Evolutionary conservation across 2,113 vertebrate genomes (phyloP), one percentile per base, ranked within the genome.

Genomic region (Sander vitreus): DNA sequence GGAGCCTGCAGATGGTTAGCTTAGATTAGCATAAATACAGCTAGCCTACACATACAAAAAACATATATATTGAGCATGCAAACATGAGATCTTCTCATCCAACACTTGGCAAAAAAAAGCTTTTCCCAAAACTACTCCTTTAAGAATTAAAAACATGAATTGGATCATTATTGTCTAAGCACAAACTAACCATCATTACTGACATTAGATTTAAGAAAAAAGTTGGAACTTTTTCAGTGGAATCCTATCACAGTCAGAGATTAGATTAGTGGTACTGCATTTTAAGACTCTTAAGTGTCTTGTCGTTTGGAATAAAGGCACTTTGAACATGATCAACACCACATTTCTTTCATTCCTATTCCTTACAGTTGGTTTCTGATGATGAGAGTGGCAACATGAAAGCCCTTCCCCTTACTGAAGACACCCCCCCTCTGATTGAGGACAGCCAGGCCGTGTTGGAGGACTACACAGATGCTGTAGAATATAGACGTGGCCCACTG

Each of bases 401-500:
- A 78, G 87, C 67, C 2, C 87, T 95, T 55, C 91, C 94, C 60
- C 87, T 92, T 0, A 85, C 60, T 50, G 91, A 85, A 5, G 86
- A 91, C 58, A 60, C 55, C 0, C 85, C 87, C 13, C 91, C 88
- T 51, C 84, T 93, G 58, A 88, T 95, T 0, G 91, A 94, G 76
- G 89, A 90, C 67, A 94, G 91, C 76, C 95, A 95, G 81, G 89
- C 89, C 0, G 91, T 95, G 54, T 39, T 95, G 53, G 86, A 88
- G 2, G 95, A 95, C 87, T 95, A 93, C 80, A 82, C 83, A 0
- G 93, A 95, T 23, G 95, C 95, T 1, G 80, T 94, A 4, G 71
- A 89, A 21, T 95, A 93, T 57, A 93, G 93, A 73, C 90, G 94
- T 0, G 93, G 94, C 27, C 90, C 95, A 1, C 80, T 97, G 36